Evolutionary conservation across 2,113 vertebrate genomes (phyloP).

Genomic region (Platycercus adscitus): DNA sequence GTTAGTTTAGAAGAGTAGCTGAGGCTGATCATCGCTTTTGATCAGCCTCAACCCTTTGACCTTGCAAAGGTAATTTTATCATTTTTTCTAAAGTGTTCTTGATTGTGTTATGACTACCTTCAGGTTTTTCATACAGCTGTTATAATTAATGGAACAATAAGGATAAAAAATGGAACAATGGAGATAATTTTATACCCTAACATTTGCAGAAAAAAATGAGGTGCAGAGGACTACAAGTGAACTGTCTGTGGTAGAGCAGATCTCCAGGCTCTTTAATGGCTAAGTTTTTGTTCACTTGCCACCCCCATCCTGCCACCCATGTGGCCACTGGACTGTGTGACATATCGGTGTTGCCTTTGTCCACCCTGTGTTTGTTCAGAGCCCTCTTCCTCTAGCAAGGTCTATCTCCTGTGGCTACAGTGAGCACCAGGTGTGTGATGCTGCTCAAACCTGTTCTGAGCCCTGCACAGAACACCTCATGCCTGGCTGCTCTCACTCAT

Average conservation of each 20-base stretch:
- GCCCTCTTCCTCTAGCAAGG: not conserved
- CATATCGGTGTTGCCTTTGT: not conserved
- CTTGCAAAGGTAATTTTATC: not conserved
- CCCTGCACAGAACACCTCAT: fast-evolving
- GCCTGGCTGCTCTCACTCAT: fast-evolving
- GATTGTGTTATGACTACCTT: not conserved
- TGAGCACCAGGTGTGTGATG: fast-evolving
- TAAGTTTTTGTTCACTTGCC: not conserved
- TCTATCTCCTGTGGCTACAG: fast-evolving
- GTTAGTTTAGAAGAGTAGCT: not conserved
- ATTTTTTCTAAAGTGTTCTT: not conserved
- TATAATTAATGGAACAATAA: not conserved
- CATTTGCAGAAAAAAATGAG: not conserved
- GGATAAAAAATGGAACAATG: not conserved
- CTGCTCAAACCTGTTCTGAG: not conserved
- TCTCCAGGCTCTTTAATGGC: not conserved
- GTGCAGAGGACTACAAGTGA: not conserved
- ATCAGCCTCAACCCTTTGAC: not conserved
- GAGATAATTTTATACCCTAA: not conserved
- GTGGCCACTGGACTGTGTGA: fast-evolving
- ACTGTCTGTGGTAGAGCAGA: not conserved
- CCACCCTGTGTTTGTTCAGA: not conserved
- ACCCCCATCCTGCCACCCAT: not conserved
- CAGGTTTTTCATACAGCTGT: not conserved
- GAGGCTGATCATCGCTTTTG: not conserved